phyloP scores from a whole-genome alignment of 2,888 invertebrate species.

The Electrophaes corylata region DNA sequence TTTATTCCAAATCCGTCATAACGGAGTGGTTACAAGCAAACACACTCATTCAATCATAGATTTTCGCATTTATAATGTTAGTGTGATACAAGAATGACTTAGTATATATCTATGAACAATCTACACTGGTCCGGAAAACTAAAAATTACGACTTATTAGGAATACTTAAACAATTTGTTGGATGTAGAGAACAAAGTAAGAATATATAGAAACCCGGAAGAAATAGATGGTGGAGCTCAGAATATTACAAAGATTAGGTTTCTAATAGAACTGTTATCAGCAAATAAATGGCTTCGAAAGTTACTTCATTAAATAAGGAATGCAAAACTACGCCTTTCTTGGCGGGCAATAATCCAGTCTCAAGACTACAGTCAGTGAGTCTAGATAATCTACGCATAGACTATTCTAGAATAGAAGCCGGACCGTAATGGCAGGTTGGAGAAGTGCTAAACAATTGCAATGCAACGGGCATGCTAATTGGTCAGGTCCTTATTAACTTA shows the following conservation, averaged over 20 bases:
- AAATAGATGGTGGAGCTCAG: constrained; percentile 8
- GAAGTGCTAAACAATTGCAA: constrained; percentile 33
- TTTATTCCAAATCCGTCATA: too few species aligned
- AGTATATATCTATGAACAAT: too few species aligned
- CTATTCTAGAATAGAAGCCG: constrained; percentile 26
- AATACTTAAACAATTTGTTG: too few species aligned
- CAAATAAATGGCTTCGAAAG: constrained; percentile 29
- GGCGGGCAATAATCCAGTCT: constrained; percentile 28
- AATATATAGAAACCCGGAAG: constrained; percentile 9
- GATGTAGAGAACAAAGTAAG: neutral
- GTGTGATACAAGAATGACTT: too few species aligned
- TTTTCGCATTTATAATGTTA: too few species aligned
- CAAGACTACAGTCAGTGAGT: constrained; percentile 11
- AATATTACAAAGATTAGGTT: constrained; percentile 27
- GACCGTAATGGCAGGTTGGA: constrained; percentile 14
- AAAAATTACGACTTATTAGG: too few species aligned
- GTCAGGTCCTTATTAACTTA: constrained; percentile 53
- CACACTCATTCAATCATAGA: too few species aligned
- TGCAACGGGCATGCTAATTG: constrained; percentile 48
- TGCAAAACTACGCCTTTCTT: constrained; percentile 34
- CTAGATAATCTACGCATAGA: constrained; percentile 22
- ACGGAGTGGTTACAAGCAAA: too few species aligned
- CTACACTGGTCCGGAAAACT: too few species aligned
- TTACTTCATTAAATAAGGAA: constrained; percentile 36
- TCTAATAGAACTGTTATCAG: constrained; percentile 32